phyloP scores from a whole-genome alignment of 2,888 invertebrate genomes.

The Dichetophora obliterata region DNA sequence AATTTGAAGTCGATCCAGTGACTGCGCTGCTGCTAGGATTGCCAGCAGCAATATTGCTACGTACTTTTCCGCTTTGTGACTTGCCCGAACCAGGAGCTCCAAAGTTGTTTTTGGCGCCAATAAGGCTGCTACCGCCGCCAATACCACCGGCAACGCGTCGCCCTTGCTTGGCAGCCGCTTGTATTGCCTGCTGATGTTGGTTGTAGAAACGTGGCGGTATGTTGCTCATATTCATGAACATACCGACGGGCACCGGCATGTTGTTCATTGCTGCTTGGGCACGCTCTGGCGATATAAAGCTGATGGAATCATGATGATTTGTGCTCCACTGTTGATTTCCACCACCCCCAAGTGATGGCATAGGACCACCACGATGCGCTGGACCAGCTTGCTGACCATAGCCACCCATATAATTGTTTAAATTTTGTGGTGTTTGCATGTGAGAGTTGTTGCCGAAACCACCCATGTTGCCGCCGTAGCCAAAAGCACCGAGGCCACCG shows the following conservation, averaged over 20 bases:
- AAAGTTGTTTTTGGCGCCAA: conserved; percentile 16
- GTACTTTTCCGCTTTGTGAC: neutral
- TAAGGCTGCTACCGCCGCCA: conserved; percentile 10
- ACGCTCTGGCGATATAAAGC: conserved; percentile 90
- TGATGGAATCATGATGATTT: conserved; percentile 86
- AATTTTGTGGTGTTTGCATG: conserved; percentile 26
- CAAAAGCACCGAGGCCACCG: neutral
- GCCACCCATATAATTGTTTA: conserved; percentile 28
- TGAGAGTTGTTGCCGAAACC: conserved; percentile 32
- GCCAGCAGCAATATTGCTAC: conserved; percentile 14
- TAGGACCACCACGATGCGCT: conserved; percentile 7
- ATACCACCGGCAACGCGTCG: conserved; percentile 61
- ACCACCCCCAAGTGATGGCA: neutral
- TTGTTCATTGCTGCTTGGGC: conserved; percentile 81
- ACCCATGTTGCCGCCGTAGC: conserved; percentile 44
- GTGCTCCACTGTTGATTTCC: conserved; percentile 44
- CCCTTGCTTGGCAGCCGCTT: conserved; percentile 68
- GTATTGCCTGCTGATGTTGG: conserved; percentile 78
- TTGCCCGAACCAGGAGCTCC: conserved; percentile 32
- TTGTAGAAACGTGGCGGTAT: conserved; percentile 83
- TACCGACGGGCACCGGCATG: conserved; percentile 92
- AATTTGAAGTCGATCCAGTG: neutral
- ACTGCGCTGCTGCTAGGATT: neutral
- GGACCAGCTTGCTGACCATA: conserved; percentile 21
- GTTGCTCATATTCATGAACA: conserved; percentile 92